phyloP scores from a whole-genome alignment of 2,888 invertebrate genomes.

The Ophioninae sp. region DNA sequence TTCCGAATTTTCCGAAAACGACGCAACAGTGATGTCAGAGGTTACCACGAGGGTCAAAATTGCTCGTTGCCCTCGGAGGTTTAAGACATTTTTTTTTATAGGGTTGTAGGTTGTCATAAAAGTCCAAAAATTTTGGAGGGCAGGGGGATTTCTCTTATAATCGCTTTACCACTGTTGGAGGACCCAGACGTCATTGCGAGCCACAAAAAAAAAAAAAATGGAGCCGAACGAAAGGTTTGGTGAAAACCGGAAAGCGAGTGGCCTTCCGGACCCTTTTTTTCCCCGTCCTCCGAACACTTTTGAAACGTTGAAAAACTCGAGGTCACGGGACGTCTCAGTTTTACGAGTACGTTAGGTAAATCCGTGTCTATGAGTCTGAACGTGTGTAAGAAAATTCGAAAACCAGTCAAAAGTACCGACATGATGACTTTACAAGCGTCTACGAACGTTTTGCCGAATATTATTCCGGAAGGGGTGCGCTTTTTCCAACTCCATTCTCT shows the following conservation, averaged over 20 bases:
- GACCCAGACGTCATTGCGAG: slow-evolving; percentile 28
- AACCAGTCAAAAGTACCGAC: slow-evolving; percentile 59
- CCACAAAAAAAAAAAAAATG: slow-evolving; percentile 44
- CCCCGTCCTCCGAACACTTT: slow-evolving; percentile 46
- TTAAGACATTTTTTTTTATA: slow-evolving; percentile 51
- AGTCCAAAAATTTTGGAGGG: slow-evolving; percentile 34
- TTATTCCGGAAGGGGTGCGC: slow-evolving; percentile 68
- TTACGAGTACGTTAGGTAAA: slow-evolving; percentile 38
- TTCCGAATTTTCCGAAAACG: slow-evolving; percentile 2
- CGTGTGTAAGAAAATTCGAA: not conserved
- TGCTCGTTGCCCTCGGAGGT: slow-evolving; percentile 47
- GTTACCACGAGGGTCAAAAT: slow-evolving; percentile 27
- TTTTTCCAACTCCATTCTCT: slow-evolving; percentile 50
- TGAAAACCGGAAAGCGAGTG: slow-evolving; percentile 62
- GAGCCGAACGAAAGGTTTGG: slow-evolving; percentile 38
- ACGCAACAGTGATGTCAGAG: slow-evolving; percentile 28
- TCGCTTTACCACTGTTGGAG: slow-evolving; percentile 58
- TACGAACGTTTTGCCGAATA: slow-evolving; percentile 68
- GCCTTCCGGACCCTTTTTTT: slow-evolving; percentile 58
- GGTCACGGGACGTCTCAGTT: slow-evolving; percentile 59
- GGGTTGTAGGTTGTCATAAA: slow-evolving; percentile 34
- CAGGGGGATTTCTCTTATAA: slow-evolving; percentile 60
- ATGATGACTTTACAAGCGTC: slow-evolving; percentile 74
- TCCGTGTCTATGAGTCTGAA: not conserved
- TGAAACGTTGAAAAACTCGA: slow-evolving; percentile 55